Evolutionary conservation across 2,888 invertebrate species (phyloP).

Genomic region (Thecocarcelia acutangulata): DNA sequence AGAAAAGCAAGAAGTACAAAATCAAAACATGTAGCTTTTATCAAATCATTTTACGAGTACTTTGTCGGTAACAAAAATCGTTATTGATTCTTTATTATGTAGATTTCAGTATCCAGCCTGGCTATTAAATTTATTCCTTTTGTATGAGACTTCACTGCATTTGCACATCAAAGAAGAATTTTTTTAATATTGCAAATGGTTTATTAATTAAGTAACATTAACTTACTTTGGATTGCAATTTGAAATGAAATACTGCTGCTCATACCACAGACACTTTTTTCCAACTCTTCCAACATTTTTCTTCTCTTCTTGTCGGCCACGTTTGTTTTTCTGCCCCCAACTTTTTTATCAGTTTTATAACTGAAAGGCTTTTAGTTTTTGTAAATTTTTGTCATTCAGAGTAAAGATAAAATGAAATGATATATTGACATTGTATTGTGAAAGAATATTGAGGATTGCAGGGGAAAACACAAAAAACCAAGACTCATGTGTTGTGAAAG

Average conservation of each 20-base stretch:
- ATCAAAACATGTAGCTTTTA: too few species aligned
- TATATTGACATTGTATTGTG: slow-evolving; percentile 32
- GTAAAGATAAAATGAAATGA: slow-evolving; percentile 22
- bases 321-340: background rate
- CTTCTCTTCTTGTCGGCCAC: background rate
- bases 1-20: too few species aligned
- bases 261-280: background rate
- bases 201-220: slow-evolving; percentile 18
- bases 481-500: slow-evolving; percentile 11
- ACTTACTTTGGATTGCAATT: background rate
- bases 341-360: slow-evolving; percentile 28
- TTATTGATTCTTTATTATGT: too few species aligned
- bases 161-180: too few species aligned
- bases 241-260: background rate
- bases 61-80: too few species aligned
- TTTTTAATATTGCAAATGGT: slow-evolving; percentile 22
- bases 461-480: background rate
- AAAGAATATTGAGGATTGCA: background rate
- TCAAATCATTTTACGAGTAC: too few species aligned
- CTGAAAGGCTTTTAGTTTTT: slow-evolving; percentile 46
- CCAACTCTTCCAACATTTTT: slow-evolving; percentile 19
- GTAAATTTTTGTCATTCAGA: background rate
- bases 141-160: too few species aligned
- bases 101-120: too few species aligned
- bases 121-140: too few species aligned